Conservation (phyloP, 1,140 invertebrate genomes). For the Stegodyphus mimosarum region DNA sequence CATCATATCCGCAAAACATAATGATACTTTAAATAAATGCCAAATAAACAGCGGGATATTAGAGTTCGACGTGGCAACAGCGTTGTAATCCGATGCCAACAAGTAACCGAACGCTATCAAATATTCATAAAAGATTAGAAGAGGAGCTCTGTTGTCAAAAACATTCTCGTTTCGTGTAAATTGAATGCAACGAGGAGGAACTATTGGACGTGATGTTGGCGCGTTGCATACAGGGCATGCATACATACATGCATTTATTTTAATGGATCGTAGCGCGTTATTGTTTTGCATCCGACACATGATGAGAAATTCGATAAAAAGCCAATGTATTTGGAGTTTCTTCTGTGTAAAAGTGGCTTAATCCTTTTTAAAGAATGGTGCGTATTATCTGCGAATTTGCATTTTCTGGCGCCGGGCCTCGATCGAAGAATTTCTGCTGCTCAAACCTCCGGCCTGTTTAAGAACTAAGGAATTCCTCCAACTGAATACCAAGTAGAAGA, state of each 20-base stretch:
- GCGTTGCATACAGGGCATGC: neutral
- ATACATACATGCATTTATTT: slow-evolving; percentile 21
- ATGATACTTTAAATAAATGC: neutral
- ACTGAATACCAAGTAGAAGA: no score
- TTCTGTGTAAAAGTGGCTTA: no score
- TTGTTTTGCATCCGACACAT: slow-evolving; percentile 32
- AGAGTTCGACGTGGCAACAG: no score
- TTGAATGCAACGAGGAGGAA: slow-evolving; percentile 22
- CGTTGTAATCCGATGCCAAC: neutral
- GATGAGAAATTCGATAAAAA: slow-evolving; percentile 43
- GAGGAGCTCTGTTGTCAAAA: slow-evolving; percentile 18
- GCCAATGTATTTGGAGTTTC: no score
- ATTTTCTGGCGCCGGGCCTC: no score
- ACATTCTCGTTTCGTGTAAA: slow-evolving; percentile 18
- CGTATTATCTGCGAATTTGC: no score
- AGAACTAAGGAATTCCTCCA: no score
- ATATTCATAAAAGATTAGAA: slow-evolving; percentile 40
- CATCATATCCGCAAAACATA: neutral
- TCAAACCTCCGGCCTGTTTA: no score
- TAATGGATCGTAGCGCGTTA: slow-evolving; percentile 25
- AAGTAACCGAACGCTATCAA: slow-evolving; percentile 32
- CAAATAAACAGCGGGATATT: no score
- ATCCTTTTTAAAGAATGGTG: no score
- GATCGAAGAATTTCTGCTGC: no score
- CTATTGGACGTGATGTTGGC: neutral